Conservation (phyloP, 2,797 vertebrate genomes). For the Poecilia gillii region DNA sequence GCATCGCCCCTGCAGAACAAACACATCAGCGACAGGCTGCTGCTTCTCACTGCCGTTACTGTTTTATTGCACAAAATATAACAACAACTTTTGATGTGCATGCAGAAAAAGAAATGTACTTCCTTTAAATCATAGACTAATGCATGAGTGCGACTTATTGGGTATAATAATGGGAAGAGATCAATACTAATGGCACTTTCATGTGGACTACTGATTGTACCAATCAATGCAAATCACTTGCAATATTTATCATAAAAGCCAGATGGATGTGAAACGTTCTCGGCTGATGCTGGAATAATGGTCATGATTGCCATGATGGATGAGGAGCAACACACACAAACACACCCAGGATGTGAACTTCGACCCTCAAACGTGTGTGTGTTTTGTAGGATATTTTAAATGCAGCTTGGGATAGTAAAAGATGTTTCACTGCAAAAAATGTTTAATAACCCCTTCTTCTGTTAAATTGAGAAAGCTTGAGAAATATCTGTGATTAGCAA, state of each 20-base stretch:
- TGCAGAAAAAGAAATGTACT: not conserved
- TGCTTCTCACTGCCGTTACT: slow-evolving; percentile 8
- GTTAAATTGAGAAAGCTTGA: not conserved
- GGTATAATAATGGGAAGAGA: slow-evolving; percentile 18
- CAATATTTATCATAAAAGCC: slow-evolving; percentile 39
- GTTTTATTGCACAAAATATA: slow-evolving; percentile 7
- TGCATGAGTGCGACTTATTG: not conserved
- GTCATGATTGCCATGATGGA: slow-evolving; percentile 58
- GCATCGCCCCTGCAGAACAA: slow-evolving; percentile 52
- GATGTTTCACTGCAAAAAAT: not conserved
- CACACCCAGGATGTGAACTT: not conserved
- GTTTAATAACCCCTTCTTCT: not conserved
- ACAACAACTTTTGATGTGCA: not conserved
- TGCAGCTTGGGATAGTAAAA: not conserved
- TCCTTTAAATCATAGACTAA: not conserved
- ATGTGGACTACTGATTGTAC: slow-evolving; percentile 38
- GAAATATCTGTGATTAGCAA: not conserved
- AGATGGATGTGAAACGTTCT: slow-evolving; percentile 37
- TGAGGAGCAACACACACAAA: not conserved
- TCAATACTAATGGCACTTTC: slow-evolving; percentile 50
- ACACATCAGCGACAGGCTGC: slow-evolving; percentile 49
- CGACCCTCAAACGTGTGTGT: not conserved
- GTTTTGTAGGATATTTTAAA: not conserved
- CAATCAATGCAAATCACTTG: slow-evolving; percentile 44
- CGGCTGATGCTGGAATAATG: slow-evolving; percentile 43